Base-by-base conservation (phyloP, 37 sponge, comb jelly and placozoan species). In the Amphimedon queenslandica region DNA sequence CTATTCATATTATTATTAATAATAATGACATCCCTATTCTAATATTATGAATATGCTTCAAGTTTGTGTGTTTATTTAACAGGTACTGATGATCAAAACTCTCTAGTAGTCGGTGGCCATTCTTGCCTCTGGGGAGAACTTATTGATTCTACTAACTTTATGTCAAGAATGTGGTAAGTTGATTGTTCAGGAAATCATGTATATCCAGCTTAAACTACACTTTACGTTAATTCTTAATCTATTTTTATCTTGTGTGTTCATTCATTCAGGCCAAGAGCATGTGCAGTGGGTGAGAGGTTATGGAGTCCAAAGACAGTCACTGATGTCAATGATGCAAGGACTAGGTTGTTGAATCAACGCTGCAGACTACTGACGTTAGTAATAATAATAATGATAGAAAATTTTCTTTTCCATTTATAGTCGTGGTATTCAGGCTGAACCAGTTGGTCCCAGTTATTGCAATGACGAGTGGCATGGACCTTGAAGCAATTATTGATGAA, bases 81-180 rank as follows among this genome's bases (percentile, higher is more conserved):
- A 87, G 95, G 92, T n/a, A 87, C 90, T 56, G 41, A 39, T 2
- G 82, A 38, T 29, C 85, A 96, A 80, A 75, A 86, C 70, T 60
- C 31, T 33, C 86, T 89, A 69, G 93, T 96, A 40, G 47, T 96
- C 37, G 97, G 97, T 5, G 97, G 97, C 16, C 88, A 92, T 58
- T 84, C 83, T 2, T 89, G 90, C 69, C 63, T 96, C 66, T 96
- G 93, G 93, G 87, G 74, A 11, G 93, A 96, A 77, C 89, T 37
- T 82, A 93, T 92, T 38, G 97, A 96, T 43, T 66, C 70, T 16
- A 93, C 97, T 20, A 96, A 96, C 88, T 72, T 92, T 32, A 74
- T 96, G 30, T 79, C 90, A 0, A 69, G 88, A 32, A 72, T 78
- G 27, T 95, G 93, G 93, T 93, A 93, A 30, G 51, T 47, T 8